Percentiles rank a stretch among this genome's conserved stretches.
Conservation (phyloP, 1,140 invertebrate species). For the Drosophila sp. region DNA sequence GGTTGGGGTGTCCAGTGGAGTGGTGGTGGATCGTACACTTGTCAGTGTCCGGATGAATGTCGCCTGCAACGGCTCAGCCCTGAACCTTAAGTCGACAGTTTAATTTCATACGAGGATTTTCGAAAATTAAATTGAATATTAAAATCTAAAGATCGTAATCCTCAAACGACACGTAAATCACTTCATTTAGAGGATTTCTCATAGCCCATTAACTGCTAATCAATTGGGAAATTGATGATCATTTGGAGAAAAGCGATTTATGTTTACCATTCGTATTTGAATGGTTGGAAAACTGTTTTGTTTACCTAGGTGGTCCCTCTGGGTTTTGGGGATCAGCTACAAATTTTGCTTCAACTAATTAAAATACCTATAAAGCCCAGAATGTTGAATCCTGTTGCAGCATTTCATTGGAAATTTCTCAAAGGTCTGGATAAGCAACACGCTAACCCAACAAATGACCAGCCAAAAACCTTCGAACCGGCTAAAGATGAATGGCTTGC, state of each 20-base stretch:
- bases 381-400: constrained; percentile 71
- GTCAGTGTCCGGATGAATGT: constrained; percentile 77
- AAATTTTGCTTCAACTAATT: constrained; percentile 59
- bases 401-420: constrained; percentile 74
- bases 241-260: constrained; percentile 41
- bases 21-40: constrained; percentile 56
- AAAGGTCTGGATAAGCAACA: constrained; percentile 69
- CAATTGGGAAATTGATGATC: constrained; percentile 52
- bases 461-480: constrained; percentile 59
- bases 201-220: constrained; percentile 72
- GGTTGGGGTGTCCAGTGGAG: constrained; percentile 18
- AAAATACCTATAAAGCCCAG: constrained; percentile 73
- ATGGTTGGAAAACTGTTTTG: constrained; percentile 17
- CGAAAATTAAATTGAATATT: constrained; percentile 62
- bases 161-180: constrained; percentile 58
- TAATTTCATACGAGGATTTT: constrained; percentile 63
- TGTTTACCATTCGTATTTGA: constrained; percentile 36
- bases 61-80: constrained; percentile 34
- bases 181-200: constrained; percentile 68
- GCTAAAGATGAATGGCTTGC: constrained; percentile 76
- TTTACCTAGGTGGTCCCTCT: constrained; percentile 57
- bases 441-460: constrained; percentile 63
- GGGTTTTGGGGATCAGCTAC: not conserved
- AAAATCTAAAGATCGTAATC: constrained; percentile 59
- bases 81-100: constrained; percentile 75